Conservation (phyloP, 2,113 vertebrate species). For the Pycnonotus jocosus region DNA sequence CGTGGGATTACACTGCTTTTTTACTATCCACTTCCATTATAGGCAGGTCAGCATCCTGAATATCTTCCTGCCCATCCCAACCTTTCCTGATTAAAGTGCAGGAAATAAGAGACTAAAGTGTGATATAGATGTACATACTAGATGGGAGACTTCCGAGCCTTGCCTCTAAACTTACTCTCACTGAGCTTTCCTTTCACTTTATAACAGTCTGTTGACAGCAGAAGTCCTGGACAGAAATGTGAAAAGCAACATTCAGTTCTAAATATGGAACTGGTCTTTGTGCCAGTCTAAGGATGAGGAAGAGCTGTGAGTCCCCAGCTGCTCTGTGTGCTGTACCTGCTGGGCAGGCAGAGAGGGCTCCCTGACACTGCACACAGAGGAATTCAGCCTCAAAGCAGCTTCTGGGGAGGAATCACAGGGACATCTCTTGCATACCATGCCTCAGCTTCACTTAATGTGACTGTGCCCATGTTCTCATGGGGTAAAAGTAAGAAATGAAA, state of each 20-base stretch:
- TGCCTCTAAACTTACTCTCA: neutral
- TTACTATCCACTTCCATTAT: constrained; percentile 10
- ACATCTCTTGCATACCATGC: neutral
- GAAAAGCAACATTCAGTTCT: neutral
- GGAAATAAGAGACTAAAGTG: constrained; percentile 15
- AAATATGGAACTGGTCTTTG: neutral
- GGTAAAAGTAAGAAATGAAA: neutral
- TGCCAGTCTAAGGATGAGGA: neutral
- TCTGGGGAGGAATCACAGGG: neutral
- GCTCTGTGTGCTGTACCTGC: neutral
- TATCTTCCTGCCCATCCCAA: constrained; percentile 46
- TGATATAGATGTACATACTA: neutral
- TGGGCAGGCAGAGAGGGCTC: neutral
- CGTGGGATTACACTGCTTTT: neutral
- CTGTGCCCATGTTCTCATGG: neutral
- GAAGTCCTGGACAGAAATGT: neutral
- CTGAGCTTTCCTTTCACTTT: neutral
- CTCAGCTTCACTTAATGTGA: neutral
- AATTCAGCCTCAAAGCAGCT: neutral
- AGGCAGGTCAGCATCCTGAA: neutral
- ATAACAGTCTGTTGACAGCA: neutral
- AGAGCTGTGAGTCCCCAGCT: neutral
- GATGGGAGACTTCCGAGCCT: neutral
- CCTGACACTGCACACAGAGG: neutral
- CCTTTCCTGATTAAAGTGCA: constrained; percentile 29